These are phyloP conservation scores for Tigriopus californicus DNA, from an alignment of 2,888 invertebrate genomes.

Conservation along the genomic window DNA sequence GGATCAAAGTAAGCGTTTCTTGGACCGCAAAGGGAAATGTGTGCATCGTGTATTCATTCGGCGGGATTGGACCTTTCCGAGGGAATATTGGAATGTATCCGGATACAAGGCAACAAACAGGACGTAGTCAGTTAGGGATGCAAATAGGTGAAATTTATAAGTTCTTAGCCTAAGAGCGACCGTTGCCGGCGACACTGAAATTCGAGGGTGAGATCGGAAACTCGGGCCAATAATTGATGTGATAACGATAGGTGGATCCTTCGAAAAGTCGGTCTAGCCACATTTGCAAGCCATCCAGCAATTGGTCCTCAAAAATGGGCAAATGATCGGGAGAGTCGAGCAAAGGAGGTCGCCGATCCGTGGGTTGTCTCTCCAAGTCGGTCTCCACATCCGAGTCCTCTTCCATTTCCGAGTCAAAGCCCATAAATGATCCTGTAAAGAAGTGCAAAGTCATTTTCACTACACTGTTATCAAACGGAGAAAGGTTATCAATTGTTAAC, in stretches of 20 bases:
- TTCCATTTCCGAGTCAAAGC: conserved; percentile 49
- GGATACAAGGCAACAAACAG: too few species aligned
- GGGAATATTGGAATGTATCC: too few species aligned
- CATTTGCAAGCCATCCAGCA: conserved; percentile 76
- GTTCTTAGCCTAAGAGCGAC: too few species aligned
- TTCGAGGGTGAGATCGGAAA: conserved; percentile 29
- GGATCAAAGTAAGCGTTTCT: too few species aligned
- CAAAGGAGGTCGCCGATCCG: background rate
- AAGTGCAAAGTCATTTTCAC: too few species aligned
- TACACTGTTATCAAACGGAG: background rate
- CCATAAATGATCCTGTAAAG: conserved; percentile 52
- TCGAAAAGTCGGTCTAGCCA: conserved; percentile 95
- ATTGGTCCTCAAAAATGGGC: conserved; percentile 39
- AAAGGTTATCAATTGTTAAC: background rate
- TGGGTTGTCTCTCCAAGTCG: conserved; percentile 21
- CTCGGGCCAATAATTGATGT: conserved; percentile 96
- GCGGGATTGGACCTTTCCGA: too few species aligned
- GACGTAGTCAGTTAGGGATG: too few species aligned
- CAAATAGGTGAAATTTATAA: too few species aligned
- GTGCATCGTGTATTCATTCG: too few species aligned
- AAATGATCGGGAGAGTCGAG: conserved; percentile 15
- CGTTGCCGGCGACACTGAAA: background rate
- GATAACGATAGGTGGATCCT: conserved; percentile 83
- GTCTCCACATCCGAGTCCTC: conserved; percentile 29
- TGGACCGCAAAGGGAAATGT: too few species aligned